These are phyloP conservation scores for Tenthredo livida DNA, from an alignment of 2,888 invertebrate species.

Conservation along the genomic window DNA sequence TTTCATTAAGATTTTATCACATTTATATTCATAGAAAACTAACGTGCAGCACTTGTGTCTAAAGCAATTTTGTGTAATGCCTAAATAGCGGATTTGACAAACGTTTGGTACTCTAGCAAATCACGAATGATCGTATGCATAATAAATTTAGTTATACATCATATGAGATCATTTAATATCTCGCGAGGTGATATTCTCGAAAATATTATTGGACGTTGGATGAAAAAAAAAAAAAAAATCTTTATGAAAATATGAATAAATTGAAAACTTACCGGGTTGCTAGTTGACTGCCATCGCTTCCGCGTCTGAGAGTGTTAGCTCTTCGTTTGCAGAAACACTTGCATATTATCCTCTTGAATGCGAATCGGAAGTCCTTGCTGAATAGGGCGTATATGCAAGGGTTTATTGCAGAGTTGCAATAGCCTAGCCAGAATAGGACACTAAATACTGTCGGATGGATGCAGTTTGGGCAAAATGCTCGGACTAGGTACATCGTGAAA, in stretches of 20 bases:
- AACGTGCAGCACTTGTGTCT: neutral
- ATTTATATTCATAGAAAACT: conserved; percentile 8
- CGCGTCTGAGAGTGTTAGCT: conserved; percentile 75
- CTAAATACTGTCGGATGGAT: conserved; percentile 93
- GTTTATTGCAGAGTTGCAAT: conserved; percentile 97
- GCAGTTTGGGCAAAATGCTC: conserved; percentile 93
- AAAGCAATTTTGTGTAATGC: neutral
- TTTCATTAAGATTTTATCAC: neutral
- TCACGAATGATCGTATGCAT: neutral
- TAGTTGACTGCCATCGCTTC: conserved; percentile 76
- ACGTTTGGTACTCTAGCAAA: neutral
- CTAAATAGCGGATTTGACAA: neutral
- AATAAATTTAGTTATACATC: neutral
- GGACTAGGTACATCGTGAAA: conserved; percentile 95
- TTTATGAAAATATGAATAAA: neutral
- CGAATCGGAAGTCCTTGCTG: conserved; percentile 96
- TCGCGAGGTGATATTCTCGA: neutral
- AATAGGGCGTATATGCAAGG: conserved; percentile 97
- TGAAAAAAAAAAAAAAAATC: too few species aligned
- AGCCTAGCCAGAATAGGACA: conserved; percentile 97
- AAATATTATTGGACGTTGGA: neutral
- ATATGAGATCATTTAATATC: neutral
- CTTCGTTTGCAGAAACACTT: conserved; percentile 86
- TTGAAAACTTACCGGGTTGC: conserved; percentile 68
- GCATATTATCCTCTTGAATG: conserved; percentile 95